A percentile compares a stretch with the other conserved stretches of the same genome.
These are phyloP conservation scores for Heteropelma amictum DNA, from an alignment of 2,888 invertebrate species.

Conservation along the genomic window DNA sequence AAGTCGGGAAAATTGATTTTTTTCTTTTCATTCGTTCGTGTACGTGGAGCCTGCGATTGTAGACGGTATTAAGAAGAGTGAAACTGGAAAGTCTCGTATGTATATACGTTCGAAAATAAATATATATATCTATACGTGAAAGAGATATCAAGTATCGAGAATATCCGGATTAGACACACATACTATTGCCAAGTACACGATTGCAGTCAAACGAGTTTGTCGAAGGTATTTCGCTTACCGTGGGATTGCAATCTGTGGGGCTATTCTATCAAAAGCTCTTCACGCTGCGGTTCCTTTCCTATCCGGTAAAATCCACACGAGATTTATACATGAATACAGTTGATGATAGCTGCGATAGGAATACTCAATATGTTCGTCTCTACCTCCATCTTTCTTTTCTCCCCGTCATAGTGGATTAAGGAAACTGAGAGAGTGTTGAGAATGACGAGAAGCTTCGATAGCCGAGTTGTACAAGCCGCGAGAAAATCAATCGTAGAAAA, in stretches of 20 bases:
- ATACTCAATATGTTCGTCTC: not conserved
- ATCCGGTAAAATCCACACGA: constrained; percentile 18
- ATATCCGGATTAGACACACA: constrained; percentile 39
- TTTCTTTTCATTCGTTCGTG: not conserved
- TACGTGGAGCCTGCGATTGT: no score
- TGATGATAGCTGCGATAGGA: constrained; percentile 3
- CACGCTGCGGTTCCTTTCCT: constrained; percentile 29
- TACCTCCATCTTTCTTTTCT: not conserved
- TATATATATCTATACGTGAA: no score
- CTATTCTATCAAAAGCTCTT: constrained; percentile 48
- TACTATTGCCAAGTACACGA: constrained; percentile 59
- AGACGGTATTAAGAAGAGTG: not conserved
- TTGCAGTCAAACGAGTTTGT: constrained; percentile 60
- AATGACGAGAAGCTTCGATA: not conserved
- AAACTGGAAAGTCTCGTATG: not conserved
- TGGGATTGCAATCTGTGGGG: constrained; percentile 45
- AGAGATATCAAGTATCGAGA: constrained; percentile 10
- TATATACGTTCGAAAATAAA: not conserved
- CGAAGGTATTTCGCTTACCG: constrained; percentile 61
- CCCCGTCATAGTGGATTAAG: constrained; percentile 18
- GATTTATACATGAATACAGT: constrained; percentile 11
- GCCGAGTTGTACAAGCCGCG: constrained; percentile 24
- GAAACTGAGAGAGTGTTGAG: constrained; percentile 9
- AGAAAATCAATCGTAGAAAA: constrained; percentile 13
- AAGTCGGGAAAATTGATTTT: not conserved